Conservation (phyloP, 2,888 invertebrate species). For the Aphidoletes aphidimyza region DNA sequence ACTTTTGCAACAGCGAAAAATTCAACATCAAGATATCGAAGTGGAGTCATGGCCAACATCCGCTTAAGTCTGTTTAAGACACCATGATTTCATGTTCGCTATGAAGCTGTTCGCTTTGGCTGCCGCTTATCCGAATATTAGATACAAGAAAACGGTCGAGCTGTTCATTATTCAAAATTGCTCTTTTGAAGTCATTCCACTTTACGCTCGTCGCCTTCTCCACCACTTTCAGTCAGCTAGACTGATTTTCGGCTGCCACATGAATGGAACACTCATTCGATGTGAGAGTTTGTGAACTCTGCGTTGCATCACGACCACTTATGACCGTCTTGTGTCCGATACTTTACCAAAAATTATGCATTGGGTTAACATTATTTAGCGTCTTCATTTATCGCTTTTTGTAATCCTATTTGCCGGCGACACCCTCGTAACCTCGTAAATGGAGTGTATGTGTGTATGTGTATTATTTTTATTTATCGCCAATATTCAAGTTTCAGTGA, state of each 20-base stretch:
- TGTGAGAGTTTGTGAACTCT: neutral
- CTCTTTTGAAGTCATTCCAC: conserved; percentile 48
- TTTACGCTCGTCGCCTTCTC: neutral
- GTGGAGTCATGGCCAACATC: neutral
- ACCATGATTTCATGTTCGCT: neutral
- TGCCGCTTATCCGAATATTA: neutral
- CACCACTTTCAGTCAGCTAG: neutral
- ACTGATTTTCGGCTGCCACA: neutral
- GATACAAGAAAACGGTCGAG: conserved; percentile 23
- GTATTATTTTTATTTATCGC: neutral
- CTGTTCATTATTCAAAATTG: conserved; percentile 43
- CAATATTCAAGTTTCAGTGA: conserved; percentile 6
- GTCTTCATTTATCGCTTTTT: conserved; percentile 1
- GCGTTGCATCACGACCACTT: neutral
- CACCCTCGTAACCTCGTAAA: neutral
- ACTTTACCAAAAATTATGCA: neutral
- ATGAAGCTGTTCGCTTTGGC: neutral
- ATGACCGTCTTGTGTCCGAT: neutral
- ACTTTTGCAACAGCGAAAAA: neutral
- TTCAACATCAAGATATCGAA: neutral
- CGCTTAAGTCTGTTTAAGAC: conserved; percentile 40
- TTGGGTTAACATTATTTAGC: conserved; percentile 34
- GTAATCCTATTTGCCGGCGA: neutral
- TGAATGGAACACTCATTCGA: neutral
- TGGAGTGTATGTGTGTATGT: neutral